A percentile compares a stretch with the other conserved stretches of the same genome.
These are phyloP conservation scores for Fabriciana adippe DNA, from an alignment of 2,888 invertebrate genomes.

Conservation along the genomic window DNA sequence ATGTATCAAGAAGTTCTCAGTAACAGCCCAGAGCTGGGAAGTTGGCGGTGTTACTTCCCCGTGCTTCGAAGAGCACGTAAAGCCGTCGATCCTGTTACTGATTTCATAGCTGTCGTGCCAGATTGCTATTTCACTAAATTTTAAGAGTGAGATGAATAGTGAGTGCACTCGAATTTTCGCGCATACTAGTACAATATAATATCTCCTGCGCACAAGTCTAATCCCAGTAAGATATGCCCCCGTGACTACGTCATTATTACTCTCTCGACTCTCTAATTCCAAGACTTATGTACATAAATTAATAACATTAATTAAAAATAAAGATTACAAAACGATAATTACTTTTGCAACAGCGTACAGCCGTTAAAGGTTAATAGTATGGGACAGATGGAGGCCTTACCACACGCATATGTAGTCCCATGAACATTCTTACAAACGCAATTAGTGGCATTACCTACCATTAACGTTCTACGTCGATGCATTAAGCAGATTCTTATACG, in stretches of 20 bases:
- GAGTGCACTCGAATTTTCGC: too few species aligned
- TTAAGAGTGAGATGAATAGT: too few species aligned
- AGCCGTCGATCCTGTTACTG: too few species aligned
- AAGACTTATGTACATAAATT: not conserved
- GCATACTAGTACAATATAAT: not conserved
- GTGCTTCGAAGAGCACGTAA: too few species aligned
- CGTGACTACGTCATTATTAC: not conserved
- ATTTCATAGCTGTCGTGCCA: too few species aligned
- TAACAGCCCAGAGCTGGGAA: too few species aligned
- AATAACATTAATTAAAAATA: too few species aligned
- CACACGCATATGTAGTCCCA: slow-evolving; percentile 26
- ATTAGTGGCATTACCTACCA: slow-evolving; percentile 40
- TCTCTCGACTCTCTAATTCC: not conserved
- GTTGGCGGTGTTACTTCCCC: too few species aligned
- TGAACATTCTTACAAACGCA: slow-evolving; percentile 41
- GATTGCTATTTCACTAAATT: too few species aligned
- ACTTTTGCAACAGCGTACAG: not conserved
- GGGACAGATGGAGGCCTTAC: slow-evolving; percentile 28
- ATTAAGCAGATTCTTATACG: slow-evolving; percentile 39
- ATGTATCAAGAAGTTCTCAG: too few species aligned
- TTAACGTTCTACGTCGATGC: slow-evolving; percentile 38
- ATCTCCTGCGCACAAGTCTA: not conserved
- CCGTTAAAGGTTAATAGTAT: slow-evolving; percentile 29
- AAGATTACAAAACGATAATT: not conserved
- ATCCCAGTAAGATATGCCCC: not conserved